Evolutionary conservation across 2,888 invertebrate species (phyloP), one percentile per base, ranked within the genome.

Genomic region (Megastigmus dorsalis): DNA sequence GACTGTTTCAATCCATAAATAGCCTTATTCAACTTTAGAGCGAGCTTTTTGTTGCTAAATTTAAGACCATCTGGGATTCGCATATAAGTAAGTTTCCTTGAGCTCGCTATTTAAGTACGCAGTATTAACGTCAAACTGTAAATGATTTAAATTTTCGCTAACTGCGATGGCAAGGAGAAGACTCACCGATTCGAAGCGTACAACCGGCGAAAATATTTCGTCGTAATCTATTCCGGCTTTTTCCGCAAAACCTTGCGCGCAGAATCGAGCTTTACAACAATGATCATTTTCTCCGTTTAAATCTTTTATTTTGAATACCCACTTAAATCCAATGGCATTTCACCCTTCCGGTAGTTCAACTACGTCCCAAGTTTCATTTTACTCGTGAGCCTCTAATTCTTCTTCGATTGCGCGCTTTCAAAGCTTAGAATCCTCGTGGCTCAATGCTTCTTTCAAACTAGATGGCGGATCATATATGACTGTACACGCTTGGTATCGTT

Each of bases 1-100:
- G 77, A 52, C 41, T 79, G 77, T 38, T 79, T 78, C 3, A 78
- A 45, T 0, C 79, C 77, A 26, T 78, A 77, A 5, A 76, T 54
- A 0, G 75, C 62, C 30, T 70, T 75, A 10, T 75, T 73, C 20
- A 77, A 33, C 33, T 68, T 73, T 13, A 74, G 43, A 18, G n/a
- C 62, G n/a, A n/a, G n/a, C n/a, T n/a, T n/a, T 69, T 67, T 36
- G 15, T 43, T 36, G 36, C 48, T 55, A 36, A 52, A 41, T n/a
- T 10, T 48, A 2, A 54, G 13, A n/a, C 74, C 72, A 9, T 76
- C 70, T 1, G 73, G 78, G 13, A 73, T n/a, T 18, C 50, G 54
- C 75, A 77, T 75, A 23, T 54, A 76, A 0, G 69, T 48, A 10
- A n/a, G 45, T 54, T 45, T 75, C 74, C 0, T 75, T 15, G 1